Percentiles rank a stretch among this genome's conserved stretches.
phyloP scores from a whole-genome alignment of 2,888 invertebrate genomes.

The Phaonia tiefii region DNA sequence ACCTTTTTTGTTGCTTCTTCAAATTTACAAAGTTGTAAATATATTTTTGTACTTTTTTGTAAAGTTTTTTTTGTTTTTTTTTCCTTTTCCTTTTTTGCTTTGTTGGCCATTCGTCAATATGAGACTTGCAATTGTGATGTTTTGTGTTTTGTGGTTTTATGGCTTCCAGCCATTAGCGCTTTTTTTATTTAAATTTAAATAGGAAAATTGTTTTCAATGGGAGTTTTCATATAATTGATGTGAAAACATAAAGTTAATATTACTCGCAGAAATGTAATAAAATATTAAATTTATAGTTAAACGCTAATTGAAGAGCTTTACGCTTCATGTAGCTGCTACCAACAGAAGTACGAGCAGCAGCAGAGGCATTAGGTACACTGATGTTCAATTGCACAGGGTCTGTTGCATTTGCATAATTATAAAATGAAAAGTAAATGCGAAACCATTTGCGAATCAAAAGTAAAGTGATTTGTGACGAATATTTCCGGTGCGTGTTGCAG shows the following conservation, averaged over 20 bases:
- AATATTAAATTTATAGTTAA: constrained; percentile 26
- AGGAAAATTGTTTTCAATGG: constrained; percentile 4
- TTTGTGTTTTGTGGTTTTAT: background rate
- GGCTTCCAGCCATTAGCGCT: constrained; percentile 17
- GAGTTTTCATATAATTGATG: constrained; percentile 21
- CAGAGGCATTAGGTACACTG: too few relatives aligned
- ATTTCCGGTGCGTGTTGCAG: constrained; percentile 13
- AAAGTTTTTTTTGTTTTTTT: constrained; percentile 16
- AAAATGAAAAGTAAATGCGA: background rate
- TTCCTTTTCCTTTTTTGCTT: background rate
- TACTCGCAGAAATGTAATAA: constrained; percentile 20
- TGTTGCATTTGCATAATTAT: constrained; percentile 14
- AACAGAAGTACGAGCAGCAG: background rate
- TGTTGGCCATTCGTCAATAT: constrained; percentile 3
- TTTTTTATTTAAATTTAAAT: constrained; percentile 22
- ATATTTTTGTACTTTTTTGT: background rate
- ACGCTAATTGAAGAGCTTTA: constrained; percentile 33
- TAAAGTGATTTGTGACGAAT: constrained; percentile 1
- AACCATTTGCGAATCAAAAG: too few relatives aligned
- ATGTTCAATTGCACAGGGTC: too few relatives aligned
- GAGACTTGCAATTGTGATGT: background rate
- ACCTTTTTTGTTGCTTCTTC: constrained; percentile 5
- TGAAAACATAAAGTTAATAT: background rate
- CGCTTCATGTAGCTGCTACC: background rate
- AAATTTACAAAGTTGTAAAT: background rate